These are phyloP conservation scores for Sebastiscus tertius DNA, from an alignment of 2,797 vertebrate genomes.

Conservation along the genomic window DNA sequence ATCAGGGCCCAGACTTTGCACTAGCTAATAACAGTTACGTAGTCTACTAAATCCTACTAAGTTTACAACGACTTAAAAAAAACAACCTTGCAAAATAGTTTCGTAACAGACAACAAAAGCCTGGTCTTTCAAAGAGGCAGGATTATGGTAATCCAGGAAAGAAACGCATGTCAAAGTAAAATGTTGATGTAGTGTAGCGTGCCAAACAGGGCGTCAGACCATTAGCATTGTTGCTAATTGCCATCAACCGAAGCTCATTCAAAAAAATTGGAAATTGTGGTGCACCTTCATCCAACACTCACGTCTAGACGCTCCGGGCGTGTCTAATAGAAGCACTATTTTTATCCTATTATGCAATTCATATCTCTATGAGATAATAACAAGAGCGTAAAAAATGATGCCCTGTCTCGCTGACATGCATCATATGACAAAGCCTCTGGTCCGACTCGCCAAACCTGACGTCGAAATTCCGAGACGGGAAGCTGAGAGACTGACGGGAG, in stretches of 20 bases:
- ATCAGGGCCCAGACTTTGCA: conserved; percentile 41
- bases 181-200: no score
- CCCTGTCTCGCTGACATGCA: neutral
- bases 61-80: conserved; percentile 14
- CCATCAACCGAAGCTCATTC: neutral
- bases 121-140: neutral
- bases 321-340: neutral
- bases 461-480: neutral
- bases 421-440: conserved; percentile 9
- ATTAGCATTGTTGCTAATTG: neutral
- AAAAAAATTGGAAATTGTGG: neutral
- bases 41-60: neutral
- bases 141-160: neutral
- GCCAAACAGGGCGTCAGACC: neutral
- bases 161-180: neutral
- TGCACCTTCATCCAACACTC: neutral
- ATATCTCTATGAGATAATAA: neutral
- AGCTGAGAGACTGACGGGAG: neutral
- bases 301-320: neutral
- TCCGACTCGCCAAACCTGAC: conserved; percentile 62
- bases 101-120: conserved; percentile 7
- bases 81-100: conserved; percentile 2
- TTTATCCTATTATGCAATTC: neutral
- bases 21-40: conserved; percentile 11
- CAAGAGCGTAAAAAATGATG: neutral